phyloP scores from a whole-genome alignment of 1,140 invertebrate genomes.

The Plodia interpunctella region DNA sequence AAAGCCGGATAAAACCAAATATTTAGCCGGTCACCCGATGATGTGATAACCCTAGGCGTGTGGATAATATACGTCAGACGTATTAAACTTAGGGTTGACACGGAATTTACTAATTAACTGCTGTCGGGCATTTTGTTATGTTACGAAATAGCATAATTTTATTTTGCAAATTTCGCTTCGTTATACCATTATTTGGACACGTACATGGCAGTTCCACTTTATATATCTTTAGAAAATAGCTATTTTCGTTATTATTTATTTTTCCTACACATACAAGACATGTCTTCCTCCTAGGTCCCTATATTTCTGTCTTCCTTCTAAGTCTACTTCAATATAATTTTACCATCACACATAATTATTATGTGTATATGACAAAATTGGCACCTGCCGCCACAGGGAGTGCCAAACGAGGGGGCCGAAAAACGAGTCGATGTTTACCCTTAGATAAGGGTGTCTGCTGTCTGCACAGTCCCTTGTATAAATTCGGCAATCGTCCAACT shows the following conservation, averaged over 20 bases:
- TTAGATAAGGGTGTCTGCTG: neutral
- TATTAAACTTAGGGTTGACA: neutral
- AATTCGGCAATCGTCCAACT: slow-evolving; percentile 1
- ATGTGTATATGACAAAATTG: neutral
- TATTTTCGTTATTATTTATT: too few relatives aligned
- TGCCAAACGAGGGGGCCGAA: neutral
- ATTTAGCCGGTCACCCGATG: too few relatives aligned
- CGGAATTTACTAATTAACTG: neutral
- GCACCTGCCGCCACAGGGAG: neutral
- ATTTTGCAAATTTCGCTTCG: neutral
- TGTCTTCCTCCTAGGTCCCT: too few relatives aligned
- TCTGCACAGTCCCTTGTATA: neutral
- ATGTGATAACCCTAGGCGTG: too few relatives aligned
- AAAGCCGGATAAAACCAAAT: too few relatives aligned
- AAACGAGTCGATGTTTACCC: neutral
- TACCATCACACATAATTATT: neutral
- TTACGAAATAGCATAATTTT: neutral
- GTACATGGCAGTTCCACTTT: too few relatives aligned
- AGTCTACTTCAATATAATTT: too few relatives aligned
- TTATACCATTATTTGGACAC: neutral
- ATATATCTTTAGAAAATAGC: too few relatives aligned
- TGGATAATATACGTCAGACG: neutral
- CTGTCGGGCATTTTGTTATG: neutral
- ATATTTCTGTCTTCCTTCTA: too few relatives aligned
- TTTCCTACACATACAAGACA: too few relatives aligned